These are phyloP conservation scores for Clarias magur DNA, from an alignment of 2,113 vertebrate species.

Conservation along the genomic window DNA sequence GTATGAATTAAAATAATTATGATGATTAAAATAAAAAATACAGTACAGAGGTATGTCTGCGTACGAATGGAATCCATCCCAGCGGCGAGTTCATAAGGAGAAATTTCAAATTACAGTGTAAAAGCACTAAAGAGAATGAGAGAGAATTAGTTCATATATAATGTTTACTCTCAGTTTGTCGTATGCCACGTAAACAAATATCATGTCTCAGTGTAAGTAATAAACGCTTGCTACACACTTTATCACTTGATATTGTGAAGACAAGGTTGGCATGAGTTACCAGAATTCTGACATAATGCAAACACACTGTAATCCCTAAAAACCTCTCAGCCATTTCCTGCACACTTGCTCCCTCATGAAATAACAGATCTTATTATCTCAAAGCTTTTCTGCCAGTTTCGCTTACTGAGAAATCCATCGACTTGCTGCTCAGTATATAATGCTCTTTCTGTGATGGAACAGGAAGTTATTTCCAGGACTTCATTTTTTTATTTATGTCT, in stretches of 20 bases:
- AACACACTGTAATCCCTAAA: not conserved
- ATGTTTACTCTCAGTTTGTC: not conserved
- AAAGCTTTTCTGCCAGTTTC: not conserved
- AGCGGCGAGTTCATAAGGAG: too few relatives aligned
- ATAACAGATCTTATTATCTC: not conserved
- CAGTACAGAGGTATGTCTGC: too few relatives aligned
- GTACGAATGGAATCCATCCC: too few relatives aligned
- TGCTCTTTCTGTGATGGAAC: not conserved
- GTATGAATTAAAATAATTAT: too few relatives aligned
- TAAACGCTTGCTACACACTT: too few relatives aligned
- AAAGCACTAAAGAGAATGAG: too few relatives aligned
- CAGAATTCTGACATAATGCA: not conserved
- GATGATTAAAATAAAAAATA: too few relatives aligned
- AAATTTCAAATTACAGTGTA: too few relatives aligned
- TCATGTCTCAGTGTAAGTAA: not conserved
- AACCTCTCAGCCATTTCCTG: not conserved
- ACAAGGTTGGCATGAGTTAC: not conserved
- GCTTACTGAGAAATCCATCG: not conserved
- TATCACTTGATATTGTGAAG: not conserved
- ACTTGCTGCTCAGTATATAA: not conserved
- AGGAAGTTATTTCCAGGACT: not conserved
- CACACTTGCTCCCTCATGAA: not conserved
- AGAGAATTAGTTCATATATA: not conserved
- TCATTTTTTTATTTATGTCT: not conserved
- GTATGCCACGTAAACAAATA: too few relatives aligned